Base-by-base conservation (phyloP, 2,797 vertebrate genomes). In the Melanotaenia pygmaea region DNA sequence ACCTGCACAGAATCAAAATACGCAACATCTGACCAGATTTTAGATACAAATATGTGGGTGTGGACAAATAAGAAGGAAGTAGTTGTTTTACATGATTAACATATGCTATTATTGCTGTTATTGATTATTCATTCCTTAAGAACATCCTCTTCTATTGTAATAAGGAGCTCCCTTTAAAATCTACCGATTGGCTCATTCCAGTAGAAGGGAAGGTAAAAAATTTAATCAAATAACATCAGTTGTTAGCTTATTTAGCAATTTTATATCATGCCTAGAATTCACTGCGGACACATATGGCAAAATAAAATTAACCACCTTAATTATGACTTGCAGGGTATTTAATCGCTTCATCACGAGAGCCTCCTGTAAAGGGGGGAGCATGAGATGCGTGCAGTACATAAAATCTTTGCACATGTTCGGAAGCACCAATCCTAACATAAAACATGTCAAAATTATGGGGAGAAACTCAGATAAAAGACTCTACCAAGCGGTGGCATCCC, bases 1-100 rank as follows among this genome's bases (percentile, higher is more conserved):
- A 54, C 0, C 12, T 35, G 32, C 50, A 68, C 13, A 64, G 37
- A 40, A n/a, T 12, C 0, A 77, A 61, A 51, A 68, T 60, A 74
- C 54, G 53, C 38, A 37, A 1, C 47, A 34, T 34, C 32, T 34
- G 32, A 34, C 28, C 28, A 30, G 28, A 79, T 6, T 59, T 28
- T 10, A 24, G 12, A 34, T 64, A 61, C 67, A 69, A 62, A 67
- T 34, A 68, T 35, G 47, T 53, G 26, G 2, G 5, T 18, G 12
- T 43, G 38, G 38, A 37, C 35, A 37, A 9, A 37, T 11, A 37
- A 37, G 9, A 37, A 37, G 9, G 8, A 10, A 37, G 35, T 16
- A 43, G 35, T 12, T 62, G 28, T 26, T 64, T 71, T 51, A 26
- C 12, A 12, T 32, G 34, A 16, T 3, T 32, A 59, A 65, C 59